Evolutionary conservation across 2,888 invertebrate species (phyloP).

Genomic region (Sinohyriopsis cumingii): DNA sequence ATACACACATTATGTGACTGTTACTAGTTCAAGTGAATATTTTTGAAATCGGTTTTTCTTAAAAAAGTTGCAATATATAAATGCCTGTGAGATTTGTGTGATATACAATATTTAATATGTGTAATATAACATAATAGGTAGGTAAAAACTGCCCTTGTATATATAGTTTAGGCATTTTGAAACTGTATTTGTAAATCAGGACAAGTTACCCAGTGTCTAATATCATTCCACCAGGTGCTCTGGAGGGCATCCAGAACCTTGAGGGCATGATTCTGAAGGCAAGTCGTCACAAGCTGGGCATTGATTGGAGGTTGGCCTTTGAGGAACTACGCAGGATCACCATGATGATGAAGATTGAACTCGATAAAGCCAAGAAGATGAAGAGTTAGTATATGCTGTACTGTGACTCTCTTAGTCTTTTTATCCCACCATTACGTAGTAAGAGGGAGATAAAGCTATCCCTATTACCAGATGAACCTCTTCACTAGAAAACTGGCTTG

Average conservation of each 20-base stretch:
- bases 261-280: constrained; percentile 52
- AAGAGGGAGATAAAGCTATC: background rate
- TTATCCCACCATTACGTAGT: background rate
- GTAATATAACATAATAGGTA: no score
- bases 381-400: background rate
- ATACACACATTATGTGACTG: no score
- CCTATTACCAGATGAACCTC: background rate
- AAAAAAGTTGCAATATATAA: no score
- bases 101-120: no score
- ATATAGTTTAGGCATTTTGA: background rate
- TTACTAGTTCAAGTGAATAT: no score
- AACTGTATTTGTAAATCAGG: background rate
- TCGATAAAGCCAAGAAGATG: constrained; percentile 5
- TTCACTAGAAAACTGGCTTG: no score
- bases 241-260: constrained; percentile 58
- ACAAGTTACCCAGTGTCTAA: background rate
- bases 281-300: constrained; percentile 44
- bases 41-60: no score
- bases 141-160: no score
- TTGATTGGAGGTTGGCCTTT: constrained; percentile 66
- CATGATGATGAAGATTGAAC: constrained; percentile 34
- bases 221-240: constrained; percentile 36
- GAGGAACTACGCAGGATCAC: constrained; percentile 53
- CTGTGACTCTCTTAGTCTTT: no score
- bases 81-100: no score